These are phyloP conservation scores for Agrypnus murinus DNA, from an alignment of 2,888 invertebrate species.

Conservation along the genomic window DNA sequence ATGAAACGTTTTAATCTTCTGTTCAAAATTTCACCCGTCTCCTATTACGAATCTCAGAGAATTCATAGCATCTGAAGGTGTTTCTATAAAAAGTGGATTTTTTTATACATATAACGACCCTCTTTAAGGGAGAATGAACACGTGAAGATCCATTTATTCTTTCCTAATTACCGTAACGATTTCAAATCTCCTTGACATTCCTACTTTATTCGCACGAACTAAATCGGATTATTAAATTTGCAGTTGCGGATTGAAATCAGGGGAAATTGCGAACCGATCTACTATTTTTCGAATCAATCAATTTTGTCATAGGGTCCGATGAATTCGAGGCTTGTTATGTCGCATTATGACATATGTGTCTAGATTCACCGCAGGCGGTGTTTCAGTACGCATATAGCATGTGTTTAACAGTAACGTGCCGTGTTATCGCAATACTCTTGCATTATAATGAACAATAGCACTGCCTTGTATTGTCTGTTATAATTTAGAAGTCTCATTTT, in stretches of 20 bases:
- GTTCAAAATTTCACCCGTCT: too few species aligned
- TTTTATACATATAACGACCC: too few species aligned
- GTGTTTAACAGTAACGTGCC: slow-evolving; percentile 51
- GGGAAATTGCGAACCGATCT: slow-evolving; percentile 11
- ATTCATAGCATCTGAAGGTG: too few species aligned
- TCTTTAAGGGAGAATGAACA: too few species aligned
- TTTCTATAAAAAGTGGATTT: too few species aligned
- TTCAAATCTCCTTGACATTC: too few species aligned
- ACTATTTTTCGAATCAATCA: slow-evolving; percentile 44
- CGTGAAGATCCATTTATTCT: too few species aligned
- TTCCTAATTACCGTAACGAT: too few species aligned
- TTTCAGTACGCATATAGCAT: slow-evolving; percentile 50
- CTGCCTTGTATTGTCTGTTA: slow-evolving; percentile 51
- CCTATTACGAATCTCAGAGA: too few species aligned
- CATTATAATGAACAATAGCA: slow-evolving; percentile 48
- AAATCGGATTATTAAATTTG: slow-evolving; percentile 5
- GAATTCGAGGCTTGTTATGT: slow-evolving; percentile 47
- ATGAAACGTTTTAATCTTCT: too few species aligned
- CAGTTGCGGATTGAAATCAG: neutral
- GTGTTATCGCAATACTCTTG: slow-evolving; percentile 54
- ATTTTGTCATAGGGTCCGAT: slow-evolving; percentile 36
- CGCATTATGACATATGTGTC: slow-evolving; percentile 59
- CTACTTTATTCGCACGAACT: too few species aligned
- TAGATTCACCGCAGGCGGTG: slow-evolving; percentile 56
- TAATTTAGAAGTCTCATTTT: slow-evolving; percentile 59